A percentile compares a stretch with the other conserved stretches of the same genome.
Evolutionary conservation across 2,113 vertebrate species (phyloP).

Genomic region (Bos javanicus): DNA sequence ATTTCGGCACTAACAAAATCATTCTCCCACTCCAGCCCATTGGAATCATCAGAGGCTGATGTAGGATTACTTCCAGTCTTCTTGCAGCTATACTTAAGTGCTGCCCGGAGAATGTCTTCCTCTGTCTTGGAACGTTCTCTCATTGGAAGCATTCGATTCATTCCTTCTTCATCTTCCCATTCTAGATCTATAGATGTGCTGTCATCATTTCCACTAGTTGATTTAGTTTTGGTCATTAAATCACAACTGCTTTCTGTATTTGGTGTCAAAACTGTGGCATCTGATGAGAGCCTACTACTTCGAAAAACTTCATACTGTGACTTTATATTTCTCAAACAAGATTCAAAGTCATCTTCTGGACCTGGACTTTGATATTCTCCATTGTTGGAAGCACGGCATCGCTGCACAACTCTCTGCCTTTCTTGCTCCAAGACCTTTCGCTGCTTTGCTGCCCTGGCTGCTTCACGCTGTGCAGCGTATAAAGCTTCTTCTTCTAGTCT

Average conservation of each 20-base stretch:
- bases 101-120: conserved; percentile 94
- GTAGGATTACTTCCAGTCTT: conserved; percentile 86
- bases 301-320: conserved; percentile 93
- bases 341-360: conserved; percentile 89
- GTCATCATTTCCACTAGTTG: conserved; percentile 91
- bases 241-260: conserved; percentile 98
- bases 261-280: conserved; percentile 91
- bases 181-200: conserved; percentile 96
- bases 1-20: conserved; percentile 94
- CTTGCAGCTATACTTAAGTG: conserved; percentile 83
- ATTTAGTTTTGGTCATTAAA: conserved; percentile 95
- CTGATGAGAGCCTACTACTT: conserved; percentile 91
- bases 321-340: conserved; percentile 89
- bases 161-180: conserved; percentile 99
- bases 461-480: conserved; percentile 95
- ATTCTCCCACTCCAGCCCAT: conserved; percentile 96
- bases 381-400: conserved; percentile 74
- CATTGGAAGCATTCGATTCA: conserved; percentile 90
- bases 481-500: conserved; percentile 99
- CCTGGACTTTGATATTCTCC: conserved; percentile 83
- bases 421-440: conserved; percentile 93
- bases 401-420: conserved; percentile 82
- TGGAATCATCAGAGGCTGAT: conserved; percentile 94
- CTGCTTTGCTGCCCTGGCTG: conserved; percentile 95
- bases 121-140: conserved; percentile 95